Evolutionary conservation across 2,888 invertebrate species (phyloP), one percentile per base, ranked within the genome.

Genomic region (Falcaria lacertinaria): DNA sequence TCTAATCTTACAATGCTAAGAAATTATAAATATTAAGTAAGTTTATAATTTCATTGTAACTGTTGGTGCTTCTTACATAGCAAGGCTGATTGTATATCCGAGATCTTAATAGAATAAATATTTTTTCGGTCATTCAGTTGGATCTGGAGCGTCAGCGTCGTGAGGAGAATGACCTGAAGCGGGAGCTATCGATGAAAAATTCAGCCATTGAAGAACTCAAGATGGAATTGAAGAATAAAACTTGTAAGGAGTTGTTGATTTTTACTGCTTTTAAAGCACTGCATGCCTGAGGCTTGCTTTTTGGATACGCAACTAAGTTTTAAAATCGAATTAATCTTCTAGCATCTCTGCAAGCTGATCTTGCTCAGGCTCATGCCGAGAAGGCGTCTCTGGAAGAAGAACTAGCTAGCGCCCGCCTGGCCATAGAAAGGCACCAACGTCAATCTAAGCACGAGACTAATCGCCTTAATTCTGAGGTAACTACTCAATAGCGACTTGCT

Each of bases 311-410:
- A 19, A 19, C 19, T 19, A 19, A 19, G 3, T 19, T 19, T 19
- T 19, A 19, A 19, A n/a, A n/a, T n/a, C n/a, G n/a, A n/a, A n/a
- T n/a, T n/a, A n/a, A 25, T 42, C 0, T 80, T 78, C 2, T 73
- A 94, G 94, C 93, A 5, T 92, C 91, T 25, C 90, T 96, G 35
- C 94, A 96, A 73, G 94, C 94, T 0, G 96, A 96, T 62, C 82
- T 96, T 51, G 93, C 94, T 4, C 93, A 94, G 60, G 92, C 92
- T 4, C 90, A 94, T 40, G 94, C 94, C 0, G 95, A 96, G 69
- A 95, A 95, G 61, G 94, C 95, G 22, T 93, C 94, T 0, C 73
- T 94, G 6, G 95, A 96, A 54, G 95, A 96, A 64, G 96, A 96
- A 62, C 86, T 96, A n/a, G 92, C 94, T 0, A 91, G 92, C 17